phyloP scores from a whole-genome alignment of 2,888 invertebrate genomes.

The Acanthosepion pharaonis region DNA sequence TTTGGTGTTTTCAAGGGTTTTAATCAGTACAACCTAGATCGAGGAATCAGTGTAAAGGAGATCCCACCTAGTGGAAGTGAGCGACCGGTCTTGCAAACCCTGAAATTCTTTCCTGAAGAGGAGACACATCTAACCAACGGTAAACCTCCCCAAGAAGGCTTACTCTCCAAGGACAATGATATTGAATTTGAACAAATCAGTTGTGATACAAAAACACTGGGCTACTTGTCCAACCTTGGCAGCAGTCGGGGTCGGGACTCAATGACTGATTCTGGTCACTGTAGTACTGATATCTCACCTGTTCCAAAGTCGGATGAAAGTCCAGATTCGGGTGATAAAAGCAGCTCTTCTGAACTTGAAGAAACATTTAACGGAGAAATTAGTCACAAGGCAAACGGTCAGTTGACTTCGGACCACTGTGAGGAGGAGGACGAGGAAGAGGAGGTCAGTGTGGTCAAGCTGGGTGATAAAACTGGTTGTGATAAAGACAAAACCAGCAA shows the following conservation, averaged over 20 bases:
- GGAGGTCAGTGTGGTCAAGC: background rate
- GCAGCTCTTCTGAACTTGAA: slow-evolving; percentile 52
- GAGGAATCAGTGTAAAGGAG: background rate
- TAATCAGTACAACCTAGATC: background rate
- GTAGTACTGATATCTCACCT: slow-evolving; percentile 66
- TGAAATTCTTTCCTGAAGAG: background rate
- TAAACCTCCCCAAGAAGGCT: background rate
- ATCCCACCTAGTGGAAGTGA: background rate
- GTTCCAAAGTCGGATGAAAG: slow-evolving; percentile 55
- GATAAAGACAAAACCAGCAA: slow-evolving; percentile 42
- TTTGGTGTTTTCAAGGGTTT: background rate
- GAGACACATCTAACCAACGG: background rate
- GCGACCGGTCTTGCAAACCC: slow-evolving; percentile 18
- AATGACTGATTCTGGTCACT: slow-evolving; percentile 64
- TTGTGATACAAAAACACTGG: slow-evolving; percentile 45
- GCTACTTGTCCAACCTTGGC: slow-evolving; percentile 38
- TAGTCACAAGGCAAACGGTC: slow-evolving; percentile 37
- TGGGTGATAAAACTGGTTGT: slow-evolving; percentile 44
- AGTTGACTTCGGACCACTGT: background rate
- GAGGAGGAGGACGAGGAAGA: slow-evolving; percentile 4
- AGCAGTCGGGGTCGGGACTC: slow-evolving; percentile 44
- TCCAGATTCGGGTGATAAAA: slow-evolving; percentile 54
- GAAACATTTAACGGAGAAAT: slow-evolving; percentile 50
- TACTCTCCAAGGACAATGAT: background rate
- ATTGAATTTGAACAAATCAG: slow-evolving; percentile 41